Conservation (phyloP, 2,113 vertebrate genomes). For the Cyprinodon variegatus region DNA sequence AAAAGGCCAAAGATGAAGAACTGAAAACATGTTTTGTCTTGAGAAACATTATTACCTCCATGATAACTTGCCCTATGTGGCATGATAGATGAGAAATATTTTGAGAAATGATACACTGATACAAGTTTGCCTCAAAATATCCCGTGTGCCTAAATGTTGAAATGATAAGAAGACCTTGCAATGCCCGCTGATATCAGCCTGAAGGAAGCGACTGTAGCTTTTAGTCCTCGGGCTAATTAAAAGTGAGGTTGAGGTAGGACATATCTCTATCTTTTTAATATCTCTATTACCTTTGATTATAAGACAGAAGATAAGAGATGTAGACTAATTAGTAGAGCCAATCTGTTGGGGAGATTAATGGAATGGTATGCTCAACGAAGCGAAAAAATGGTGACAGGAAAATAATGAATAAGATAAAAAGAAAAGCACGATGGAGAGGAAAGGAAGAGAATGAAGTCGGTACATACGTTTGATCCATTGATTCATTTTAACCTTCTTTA, state of each 20-base stretch:
- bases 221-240: slow-evolving; percentile 67
- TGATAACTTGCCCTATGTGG: slow-evolving; percentile 11
- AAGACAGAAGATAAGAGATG: slow-evolving; percentile 66
- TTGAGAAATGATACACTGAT: slow-evolving; percentile 36
- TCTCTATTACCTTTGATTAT: slow-evolving; percentile 70
- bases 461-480: background rate
- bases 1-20: slow-evolving; percentile 28
- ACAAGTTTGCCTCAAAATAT: slow-evolving; percentile 17
- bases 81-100: slow-evolving; percentile 27
- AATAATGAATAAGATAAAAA: slow-evolving; percentile 38
- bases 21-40: slow-evolving; percentile 31
- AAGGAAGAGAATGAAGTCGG: slow-evolving; percentile 5
- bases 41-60: slow-evolving; percentile 29
- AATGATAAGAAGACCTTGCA: slow-evolving; percentile 27
- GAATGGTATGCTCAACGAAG: slow-evolving; percentile 52
- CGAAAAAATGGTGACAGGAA: slow-evolving; percentile 48
- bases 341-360: slow-evolving; percentile 71
- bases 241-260: slow-evolving; percentile 58
- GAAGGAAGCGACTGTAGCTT: slow-evolving; percentile 28
- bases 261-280: slow-evolving; percentile 67
- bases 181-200: slow-evolving; percentile 31
- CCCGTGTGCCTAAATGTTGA: slow-evolving; percentile 14
- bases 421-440: background rate
- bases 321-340: slow-evolving; percentile 72
- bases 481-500: background rate